These are phyloP conservation scores for Mnemiopsis leidyi DNA, from an alignment of 37 sponge, comb jelly and placozoan species.

Conservation along the genomic window DNA sequence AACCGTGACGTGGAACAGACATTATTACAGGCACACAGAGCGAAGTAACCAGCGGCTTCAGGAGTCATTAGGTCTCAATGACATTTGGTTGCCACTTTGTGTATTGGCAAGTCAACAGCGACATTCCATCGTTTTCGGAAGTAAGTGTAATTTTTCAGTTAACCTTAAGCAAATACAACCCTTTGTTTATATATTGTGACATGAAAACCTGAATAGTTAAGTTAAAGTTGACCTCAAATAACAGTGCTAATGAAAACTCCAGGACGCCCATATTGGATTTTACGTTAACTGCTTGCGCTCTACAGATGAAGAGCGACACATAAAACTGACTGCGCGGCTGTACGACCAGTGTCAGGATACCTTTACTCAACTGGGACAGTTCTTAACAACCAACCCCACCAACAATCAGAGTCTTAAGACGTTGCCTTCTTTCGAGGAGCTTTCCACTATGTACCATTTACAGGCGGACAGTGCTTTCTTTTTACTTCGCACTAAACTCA, in stretches of 20 bases:
- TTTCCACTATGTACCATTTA: slow-evolving; percentile 79
- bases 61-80: slow-evolving; percentile 82
- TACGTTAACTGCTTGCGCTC: too few relatives aligned
- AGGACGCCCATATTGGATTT: too few relatives aligned
- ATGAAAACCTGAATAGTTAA: too few relatives aligned
- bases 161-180: too few relatives aligned
- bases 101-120: slow-evolving; percentile 93
- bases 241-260: too few relatives aligned
- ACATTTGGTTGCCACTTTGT: slow-evolving; percentile 87
- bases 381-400: slow-evolving; percentile 82
- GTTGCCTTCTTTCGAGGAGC: slow-evolving; percentile 76
- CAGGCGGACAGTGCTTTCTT: slow-evolving; percentile 92
- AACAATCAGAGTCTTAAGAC: slow-evolving; percentile 77
- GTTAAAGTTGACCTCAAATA: too few relatives aligned
- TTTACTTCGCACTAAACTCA: slow-evolving; percentile 77
- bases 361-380: slow-evolving; percentile 91
- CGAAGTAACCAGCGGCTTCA: slow-evolving; percentile 74
- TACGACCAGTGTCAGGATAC: slow-evolving; percentile 98
- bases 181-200: too few relatives aligned
- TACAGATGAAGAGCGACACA: slow-evolving; percentile 72
- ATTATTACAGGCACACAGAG: slow-evolving; percentile 12
- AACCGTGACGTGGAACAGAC: not conserved
- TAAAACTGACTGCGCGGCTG: slow-evolving; percentile 84
- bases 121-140: slow-evolving; percentile 79
- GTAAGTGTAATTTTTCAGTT: too few relatives aligned